Evolutionary conservation across 2,888 invertebrate genomes (phyloP), one percentile per base, ranked within the genome.

Genomic region (Platypus cylindrus): DNA sequence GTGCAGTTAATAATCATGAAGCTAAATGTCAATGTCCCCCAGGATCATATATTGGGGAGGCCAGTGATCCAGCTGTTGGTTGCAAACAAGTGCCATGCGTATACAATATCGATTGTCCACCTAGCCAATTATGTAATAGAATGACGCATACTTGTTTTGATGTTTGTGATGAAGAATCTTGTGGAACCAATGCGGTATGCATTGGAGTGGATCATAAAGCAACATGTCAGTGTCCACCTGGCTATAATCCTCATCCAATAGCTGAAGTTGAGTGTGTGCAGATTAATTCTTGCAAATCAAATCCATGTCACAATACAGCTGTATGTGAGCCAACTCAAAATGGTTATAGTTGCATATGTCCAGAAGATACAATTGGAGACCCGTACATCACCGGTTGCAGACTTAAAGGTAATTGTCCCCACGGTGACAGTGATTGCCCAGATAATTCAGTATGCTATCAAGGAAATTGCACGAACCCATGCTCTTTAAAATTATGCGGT

Each of bases 11-110:
- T 51, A 90, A 90, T 53, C 90, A 91, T 56, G 79, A 79, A 9
- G 82, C 86, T 0, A 80, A 84, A 58, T 91, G 91, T 53, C 83
- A 86, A 50, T 91, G 91, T 54, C 89, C 89, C 12, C 77, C 82
- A 5, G 90, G 90, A 12, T 75, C 82, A 1, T 90, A 75, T 55
- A 78, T 83, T 7, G 90, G 90, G 3, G 80, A 90, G 64, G 86
- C 90, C 0, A 78, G 79, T 53, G 84, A 87, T 55, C 60, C 73
- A 2, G 65, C 68, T 38, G 68, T 70, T 38, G 86, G 87, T 33
- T 85, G 86, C 53, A 70, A 76, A 60, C 70, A 76, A 36, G 85
- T 87, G 4, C 81, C 85, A 3, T 89, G 87, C 55, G 82, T 87
- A 22, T 86, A 86, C 55, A 87, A 87, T 52, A 73, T 76, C 30